Evolutionary conservation across 2,888 invertebrate species (phyloP).

Genomic region (Achlya flavicornis): DNA sequence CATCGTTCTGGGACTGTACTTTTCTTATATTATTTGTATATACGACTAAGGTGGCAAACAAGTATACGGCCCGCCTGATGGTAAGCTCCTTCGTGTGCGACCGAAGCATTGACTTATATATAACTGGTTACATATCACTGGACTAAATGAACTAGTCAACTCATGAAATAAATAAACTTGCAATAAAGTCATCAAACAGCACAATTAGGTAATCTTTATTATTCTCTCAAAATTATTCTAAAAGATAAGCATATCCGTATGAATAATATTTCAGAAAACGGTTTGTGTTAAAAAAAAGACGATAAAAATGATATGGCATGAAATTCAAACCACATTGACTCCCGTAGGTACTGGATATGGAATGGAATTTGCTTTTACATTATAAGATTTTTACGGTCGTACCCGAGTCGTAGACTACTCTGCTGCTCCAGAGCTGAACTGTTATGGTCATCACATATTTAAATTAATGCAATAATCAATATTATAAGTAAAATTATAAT

Average conservation of each 20-base stretch:
- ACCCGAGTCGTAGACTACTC: not conserved
- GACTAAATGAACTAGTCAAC: too few species aligned
- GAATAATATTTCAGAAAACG: constrained; percentile 22
- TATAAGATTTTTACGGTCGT: constrained; percentile 1
- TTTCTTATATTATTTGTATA: too few species aligned
- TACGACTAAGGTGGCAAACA: too few species aligned
- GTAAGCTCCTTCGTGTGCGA: too few species aligned
- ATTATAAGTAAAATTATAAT: too few species aligned
- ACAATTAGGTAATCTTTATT: not conserved
- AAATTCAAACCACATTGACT: constrained; percentile 35
- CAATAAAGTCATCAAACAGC: not conserved
- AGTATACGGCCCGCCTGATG: too few species aligned
- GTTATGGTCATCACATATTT: too few species aligned
- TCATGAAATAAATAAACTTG: too few species aligned
- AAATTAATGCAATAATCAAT: too few species aligned
- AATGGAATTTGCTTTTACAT: not conserved
- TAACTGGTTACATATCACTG: too few species aligned
- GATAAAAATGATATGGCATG: constrained; percentile 25
- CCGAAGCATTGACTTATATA: too few species aligned
- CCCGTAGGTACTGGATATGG: constrained; percentile 16
- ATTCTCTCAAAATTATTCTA: not conserved
- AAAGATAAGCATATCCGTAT: not conserved
- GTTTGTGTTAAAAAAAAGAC: constrained; percentile 30
- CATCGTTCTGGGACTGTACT: too few species aligned
- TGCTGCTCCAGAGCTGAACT: not conserved